These are phyloP conservation scores for Drosophila dives DNA, from an alignment of 2,888 invertebrate species.

Conservation along the genomic window DNA sequence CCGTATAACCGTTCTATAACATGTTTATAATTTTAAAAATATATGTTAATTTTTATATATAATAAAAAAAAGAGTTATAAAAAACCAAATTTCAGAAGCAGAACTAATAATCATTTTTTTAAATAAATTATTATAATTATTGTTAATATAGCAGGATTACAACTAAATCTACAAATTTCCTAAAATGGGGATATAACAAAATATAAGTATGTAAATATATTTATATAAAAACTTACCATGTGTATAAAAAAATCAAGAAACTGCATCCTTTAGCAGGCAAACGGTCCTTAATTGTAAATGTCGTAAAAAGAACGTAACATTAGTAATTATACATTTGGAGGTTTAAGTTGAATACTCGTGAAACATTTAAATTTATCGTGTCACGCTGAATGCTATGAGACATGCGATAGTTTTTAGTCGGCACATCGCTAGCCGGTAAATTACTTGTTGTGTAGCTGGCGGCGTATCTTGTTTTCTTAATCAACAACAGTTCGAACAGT, in stretches of 20 bases:
- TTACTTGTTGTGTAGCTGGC: slow-evolving; percentile 11
- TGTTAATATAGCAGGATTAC: not conserved
- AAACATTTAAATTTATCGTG: not conserved
- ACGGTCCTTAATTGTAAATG: not conserved
- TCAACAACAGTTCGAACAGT: slow-evolving; percentile 29
- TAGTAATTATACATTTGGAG: not conserved
- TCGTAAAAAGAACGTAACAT: not conserved
- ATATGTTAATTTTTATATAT: not conserved
- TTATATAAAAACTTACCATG: too few species aligned
- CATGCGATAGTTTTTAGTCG: slow-evolving; percentile 24
- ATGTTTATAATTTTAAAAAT: too few species aligned
- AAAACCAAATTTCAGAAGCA: too few species aligned
- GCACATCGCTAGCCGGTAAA: slow-evolving; percentile 54
- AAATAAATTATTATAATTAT: not conserved
- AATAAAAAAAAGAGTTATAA: not conserved
- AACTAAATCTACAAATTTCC: too few species aligned
- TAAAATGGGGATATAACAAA: too few species aligned
- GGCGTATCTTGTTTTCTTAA: slow-evolving; percentile 27
- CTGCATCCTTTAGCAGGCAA: not conserved
- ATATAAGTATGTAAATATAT: too few species aligned
- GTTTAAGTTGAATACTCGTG: not conserved
- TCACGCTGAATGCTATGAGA: not conserved
- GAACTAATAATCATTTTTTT: not conserved
- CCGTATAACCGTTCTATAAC: not conserved
- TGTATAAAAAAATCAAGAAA: not conserved